Evolutionary conservation across 2,888 invertebrate species (phyloP), one percentile per base, ranked within the genome.

Genomic region (Myopa tessellatipennis): DNA sequence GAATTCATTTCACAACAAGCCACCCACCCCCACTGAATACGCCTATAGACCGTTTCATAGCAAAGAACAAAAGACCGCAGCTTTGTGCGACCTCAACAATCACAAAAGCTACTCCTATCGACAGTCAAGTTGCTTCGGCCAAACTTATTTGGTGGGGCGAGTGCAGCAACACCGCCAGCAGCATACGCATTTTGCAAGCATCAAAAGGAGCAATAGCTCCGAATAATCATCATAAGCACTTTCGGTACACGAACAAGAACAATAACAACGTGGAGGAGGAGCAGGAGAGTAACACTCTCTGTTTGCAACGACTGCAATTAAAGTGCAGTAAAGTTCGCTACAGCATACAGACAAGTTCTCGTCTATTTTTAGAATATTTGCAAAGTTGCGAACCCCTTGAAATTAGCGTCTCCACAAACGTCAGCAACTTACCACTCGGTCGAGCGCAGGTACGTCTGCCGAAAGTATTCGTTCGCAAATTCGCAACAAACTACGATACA

Each of bases 281-380:
- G 26, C 4, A 65, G 36, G 38, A 65, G 38, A 55, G 5, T n/a
- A 55, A n/a, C 16, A 8, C 45, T 45, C 75, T 61, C 55, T 78
- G 77, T 38, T 36, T 65, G 58, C 67, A 72, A 26, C 76, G 73
- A 68, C 72, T 80, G 55, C 55, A 69, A 76, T 68, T 79, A 6
- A 58, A 58, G 58, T 75, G 81, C 78, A 82, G 84, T 77, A 84
- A 83, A 78, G 80, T 85, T 75, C 82, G 82, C 36, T 85, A 83
- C 81, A 82, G 80, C 77, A 83, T 84, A 76, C 80, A 82, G 58
- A 84, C 84, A 78, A 85, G 81, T 81, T 80, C 83, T 79, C 82
- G 80, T 72, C 83, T 88, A 84, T 87, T 88, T 82, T 85, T 87
- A 85, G 85, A 87, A 50, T 83, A 80, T 79, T 83, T 86, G 77